Base-by-base conservation (phyloP, 1,140 invertebrate species). In the Nasonia longicornis region DNA sequence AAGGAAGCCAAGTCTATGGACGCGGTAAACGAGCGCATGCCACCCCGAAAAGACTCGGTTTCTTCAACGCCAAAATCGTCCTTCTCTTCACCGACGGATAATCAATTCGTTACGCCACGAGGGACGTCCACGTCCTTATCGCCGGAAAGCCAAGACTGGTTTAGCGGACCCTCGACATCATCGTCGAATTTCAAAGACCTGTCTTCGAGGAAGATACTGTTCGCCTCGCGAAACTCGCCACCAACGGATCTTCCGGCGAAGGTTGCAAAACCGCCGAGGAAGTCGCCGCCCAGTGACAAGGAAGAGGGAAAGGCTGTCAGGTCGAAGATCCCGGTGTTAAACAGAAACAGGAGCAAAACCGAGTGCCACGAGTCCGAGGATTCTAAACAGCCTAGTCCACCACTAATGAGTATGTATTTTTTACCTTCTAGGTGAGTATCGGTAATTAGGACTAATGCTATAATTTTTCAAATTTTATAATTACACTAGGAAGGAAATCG, bases 11-110 rank as follows among this genome's bases (percentile, higher is more conserved):
- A 82, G 14, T 26, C 14, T 7, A 38, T 79, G 29, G 81, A 82
- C 42, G 77, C 77, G 6, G 42, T 71, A 2, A 82, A 82, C 58
- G 81, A 82, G 35, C 66, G 35, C 2, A 79, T 82, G 81, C 81
- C 81, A 22, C 76, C 81, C 11, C 74, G 66, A 26, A 69, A 22
- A 8, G 76, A 78, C 38, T 58, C 52, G 1, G 12, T 48, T 48
- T 14, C 45, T 10, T 48, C 14, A 3, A 12, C 3, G 14, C 45
- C 45, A 16, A 48, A 48, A 1, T 58, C 52, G 52, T n/a, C 52
- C 6, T 58, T 16, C 0, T 58, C 52, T 20, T n/a, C 52, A 7
- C 16, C 52, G 7, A 58, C 20, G 1, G 20, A 58, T 1, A 58
- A 58, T 7, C 14, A 58, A 7, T 7, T 16, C 4, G 4, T 52